phyloP scores from a whole-genome alignment of 2,797 vertebrate genomes.

The Epinephelus malabaricus region DNA sequence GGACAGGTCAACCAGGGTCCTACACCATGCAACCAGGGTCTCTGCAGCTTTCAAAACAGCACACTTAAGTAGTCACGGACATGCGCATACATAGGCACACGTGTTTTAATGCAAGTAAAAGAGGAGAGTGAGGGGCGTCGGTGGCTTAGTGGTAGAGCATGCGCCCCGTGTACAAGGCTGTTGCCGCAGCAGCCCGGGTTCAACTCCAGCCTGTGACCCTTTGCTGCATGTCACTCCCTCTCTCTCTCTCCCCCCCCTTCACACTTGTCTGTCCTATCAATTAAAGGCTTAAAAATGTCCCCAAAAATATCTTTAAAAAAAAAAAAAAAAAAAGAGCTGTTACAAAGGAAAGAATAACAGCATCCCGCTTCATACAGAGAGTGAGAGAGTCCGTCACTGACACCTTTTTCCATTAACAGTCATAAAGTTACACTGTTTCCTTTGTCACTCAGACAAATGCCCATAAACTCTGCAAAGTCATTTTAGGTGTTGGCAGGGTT shows the following conservation, averaged over 20 bases:
- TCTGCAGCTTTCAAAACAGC: conserved; percentile 27
- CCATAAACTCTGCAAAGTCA: conserved; percentile 5
- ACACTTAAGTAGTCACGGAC: not conserved
- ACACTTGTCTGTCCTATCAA: too few species aligned
- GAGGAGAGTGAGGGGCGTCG: not conserved
- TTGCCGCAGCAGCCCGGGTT: too few species aligned
- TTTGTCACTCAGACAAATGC: conserved; percentile 17
- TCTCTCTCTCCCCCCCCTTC: too few species aligned
- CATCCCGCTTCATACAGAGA: not conserved
- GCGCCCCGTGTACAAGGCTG: too few species aligned
- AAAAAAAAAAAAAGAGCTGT: not conserved
- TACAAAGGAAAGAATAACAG: conserved; percentile 31
- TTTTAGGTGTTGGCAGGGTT: conserved; percentile 17
- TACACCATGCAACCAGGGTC: conserved; percentile 9
- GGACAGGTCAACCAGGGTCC: conserved; percentile 29
- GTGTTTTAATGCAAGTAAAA: conserved; percentile 20
- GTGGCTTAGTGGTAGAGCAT: too few species aligned
- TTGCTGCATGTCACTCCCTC: too few species aligned
- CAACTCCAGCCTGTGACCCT: too few species aligned
- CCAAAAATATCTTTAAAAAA: too few species aligned
- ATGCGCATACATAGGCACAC: not conserved
- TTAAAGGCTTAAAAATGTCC: too few species aligned
- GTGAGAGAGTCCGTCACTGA: not conserved
- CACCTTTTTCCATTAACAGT: conserved; percentile 15
- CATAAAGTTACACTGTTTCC: conserved; percentile 12